Percentiles rank a stretch among this genome's conserved stretches.
phyloP scores from a whole-genome alignment of 2,888 invertebrate genomes.

The Calameuta idolon region DNA sequence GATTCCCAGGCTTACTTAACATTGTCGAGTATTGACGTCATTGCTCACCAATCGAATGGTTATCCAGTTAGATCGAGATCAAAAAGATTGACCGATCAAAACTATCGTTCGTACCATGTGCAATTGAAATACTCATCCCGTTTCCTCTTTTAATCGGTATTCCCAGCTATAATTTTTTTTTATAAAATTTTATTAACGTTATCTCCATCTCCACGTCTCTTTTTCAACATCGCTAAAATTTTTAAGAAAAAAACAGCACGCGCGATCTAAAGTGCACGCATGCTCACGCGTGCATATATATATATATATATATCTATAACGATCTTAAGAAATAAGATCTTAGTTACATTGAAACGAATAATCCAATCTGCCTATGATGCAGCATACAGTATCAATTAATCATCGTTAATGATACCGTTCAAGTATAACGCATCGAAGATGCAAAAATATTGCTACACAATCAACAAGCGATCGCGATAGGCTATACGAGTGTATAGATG shows the following conservation, averaged over 20 bases:
- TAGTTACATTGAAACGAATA: not conserved
- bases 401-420: not conserved
- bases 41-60: conserved; percentile 20
- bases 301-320: not conserved
- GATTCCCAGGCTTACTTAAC: conserved; percentile 23
- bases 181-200: not conserved
- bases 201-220: not conserved
- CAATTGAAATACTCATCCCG: not conserved
- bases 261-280: not conserved
- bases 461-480: not conserved
- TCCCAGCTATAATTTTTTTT: not conserved
- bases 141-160: not conserved
- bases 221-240: not conserved
- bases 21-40: conserved; percentile 24
- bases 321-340: not conserved
- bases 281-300: no score
- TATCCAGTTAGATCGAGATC: conserved; percentile 30
- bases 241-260: not conserved
- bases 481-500: not conserved
- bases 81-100: conserved; percentile 27
- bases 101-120: conserved; percentile 1
- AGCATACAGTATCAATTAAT: not conserved
- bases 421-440: not conserved
- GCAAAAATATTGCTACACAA: not conserved
- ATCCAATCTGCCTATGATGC: not conserved